Base-by-base conservation (phyloP, 2,888 invertebrate genomes). In the Chymomyza fuscimana region DNA sequence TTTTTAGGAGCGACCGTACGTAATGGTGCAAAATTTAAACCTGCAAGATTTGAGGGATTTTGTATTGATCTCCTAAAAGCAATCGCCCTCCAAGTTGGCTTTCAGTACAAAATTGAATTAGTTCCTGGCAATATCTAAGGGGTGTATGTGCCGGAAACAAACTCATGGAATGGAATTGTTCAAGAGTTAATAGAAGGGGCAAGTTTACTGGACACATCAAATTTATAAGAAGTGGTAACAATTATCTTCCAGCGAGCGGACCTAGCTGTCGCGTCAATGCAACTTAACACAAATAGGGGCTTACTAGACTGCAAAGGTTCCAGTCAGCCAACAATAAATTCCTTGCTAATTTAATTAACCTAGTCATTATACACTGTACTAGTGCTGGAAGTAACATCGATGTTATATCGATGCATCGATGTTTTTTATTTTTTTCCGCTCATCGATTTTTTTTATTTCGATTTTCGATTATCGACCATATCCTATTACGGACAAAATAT, bases 211-310 rank as follows among this genome's bases (percentile, higher is more conserved):
- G 7, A n/a, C 12, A 16, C 16, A 16, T 15, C n/a, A 62, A 40
- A 12, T 46, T 6, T 61, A 16, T 61, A 40, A 12, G 5, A 2
- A 40, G 40, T 10, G 40, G 15, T 56, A 6, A 56, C 22, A 56
- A 56, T 7, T n/a, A 40, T 32, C 70, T 73, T 70, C 56, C 93
- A 97, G 98, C 95, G 96, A 92, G 98, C 98, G 0, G 99, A 99
- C 91, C 93, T 99, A 79, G 99, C 98, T 0, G 97, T 99, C 0
- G 98, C 98, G 0, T 98, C 99, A 0, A 97, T 99, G 99, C 90
- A 98, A 99, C 90, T 93, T 99, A 64, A 99, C 98, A n/a, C 98
- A 99, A 93, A 97, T 99, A 67, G 99, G 98, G 98, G 98, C 0
- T 76, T 91, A 15, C 77, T 92, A 0, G 92, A 91, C 64, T 89